Evolutionary conservation across 2,797 vertebrate genomes (phyloP).

Genomic region (Molossus molossus): DNA sequence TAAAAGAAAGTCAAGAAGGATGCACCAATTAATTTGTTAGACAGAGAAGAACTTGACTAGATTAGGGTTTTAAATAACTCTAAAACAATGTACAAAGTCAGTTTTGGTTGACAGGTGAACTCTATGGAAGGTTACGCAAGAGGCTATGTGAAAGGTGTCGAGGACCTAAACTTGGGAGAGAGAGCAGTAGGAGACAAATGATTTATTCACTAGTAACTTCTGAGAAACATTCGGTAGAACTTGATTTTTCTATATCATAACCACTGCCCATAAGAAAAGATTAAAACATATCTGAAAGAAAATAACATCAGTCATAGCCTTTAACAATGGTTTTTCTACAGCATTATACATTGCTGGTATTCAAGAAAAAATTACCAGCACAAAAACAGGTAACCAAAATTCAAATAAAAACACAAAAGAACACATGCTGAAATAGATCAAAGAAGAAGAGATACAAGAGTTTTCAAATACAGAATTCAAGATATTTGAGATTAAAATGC

Average conservation of each 20-base stretch:
- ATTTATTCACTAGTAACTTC: neutral
- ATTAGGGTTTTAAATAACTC: neutral
- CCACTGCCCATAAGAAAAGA: neutral
- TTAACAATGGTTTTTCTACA: neutral
- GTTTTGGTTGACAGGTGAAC: neutral
- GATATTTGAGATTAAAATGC: neutral
- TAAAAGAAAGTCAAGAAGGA: conserved; percentile 5
- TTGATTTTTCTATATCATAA: neutral
- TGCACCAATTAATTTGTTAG: neutral
- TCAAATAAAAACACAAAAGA: neutral
- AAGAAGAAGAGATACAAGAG: neutral
- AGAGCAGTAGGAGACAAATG: neutral
- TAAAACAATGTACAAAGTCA: neutral
- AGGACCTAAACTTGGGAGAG: neutral
- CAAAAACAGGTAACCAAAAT: neutral
- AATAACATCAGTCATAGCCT: neutral
- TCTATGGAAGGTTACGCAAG: neutral
- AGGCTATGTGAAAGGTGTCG: neutral
- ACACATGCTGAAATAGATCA: neutral
- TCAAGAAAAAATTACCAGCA: neutral
- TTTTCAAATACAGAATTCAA: neutral
- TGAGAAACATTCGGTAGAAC: neutral
- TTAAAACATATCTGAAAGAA: neutral
- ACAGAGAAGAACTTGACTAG: neutral
- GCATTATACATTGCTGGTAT: neutral